Evolutionary conservation across 2,888 invertebrate genomes (phyloP).

Genomic region (Leptopilina myrica): DNA sequence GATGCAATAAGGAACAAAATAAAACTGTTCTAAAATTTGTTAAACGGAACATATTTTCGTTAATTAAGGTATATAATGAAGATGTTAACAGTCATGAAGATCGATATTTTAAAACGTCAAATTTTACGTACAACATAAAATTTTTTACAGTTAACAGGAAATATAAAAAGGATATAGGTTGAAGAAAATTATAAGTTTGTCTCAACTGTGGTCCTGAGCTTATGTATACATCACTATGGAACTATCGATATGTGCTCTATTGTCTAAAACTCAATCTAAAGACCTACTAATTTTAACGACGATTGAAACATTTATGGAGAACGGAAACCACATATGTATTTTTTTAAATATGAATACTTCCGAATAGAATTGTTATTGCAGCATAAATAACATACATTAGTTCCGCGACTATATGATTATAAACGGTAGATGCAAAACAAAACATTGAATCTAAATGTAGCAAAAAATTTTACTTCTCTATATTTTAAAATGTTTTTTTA

Average conservation of each 20-base stretch:
- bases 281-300: slow-evolving; percentile 5
- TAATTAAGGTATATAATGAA: too few relatives aligned
- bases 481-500: neutral
- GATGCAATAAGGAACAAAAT: too few relatives aligned
- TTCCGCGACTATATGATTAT: too few relatives aligned
- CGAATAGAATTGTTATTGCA: neutral
- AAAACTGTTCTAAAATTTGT: too few relatives aligned
- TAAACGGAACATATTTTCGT: too few relatives aligned
- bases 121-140: neutral
- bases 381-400: neutral
- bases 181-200: slow-evolving; percentile 30
- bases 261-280: slow-evolving; percentile 19
- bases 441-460: too few relatives aligned
- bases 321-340: slow-evolving; percentile 27
- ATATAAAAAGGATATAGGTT: slow-evolving; percentile 17
- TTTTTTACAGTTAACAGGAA: slow-evolving; percentile 17
- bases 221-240: neutral
- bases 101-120: too few relatives aligned
- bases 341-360: slow-evolving; percentile 22
- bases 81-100: too few relatives aligned
- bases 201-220: neutral
- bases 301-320: slow-evolving; percentile 26
- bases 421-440: too few relatives aligned
- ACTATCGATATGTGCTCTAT: neutral
- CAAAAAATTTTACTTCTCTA: too few relatives aligned